Conservation (phyloP, 2,797 vertebrate genomes). For the Otolemur crassicaudatus region DNA sequence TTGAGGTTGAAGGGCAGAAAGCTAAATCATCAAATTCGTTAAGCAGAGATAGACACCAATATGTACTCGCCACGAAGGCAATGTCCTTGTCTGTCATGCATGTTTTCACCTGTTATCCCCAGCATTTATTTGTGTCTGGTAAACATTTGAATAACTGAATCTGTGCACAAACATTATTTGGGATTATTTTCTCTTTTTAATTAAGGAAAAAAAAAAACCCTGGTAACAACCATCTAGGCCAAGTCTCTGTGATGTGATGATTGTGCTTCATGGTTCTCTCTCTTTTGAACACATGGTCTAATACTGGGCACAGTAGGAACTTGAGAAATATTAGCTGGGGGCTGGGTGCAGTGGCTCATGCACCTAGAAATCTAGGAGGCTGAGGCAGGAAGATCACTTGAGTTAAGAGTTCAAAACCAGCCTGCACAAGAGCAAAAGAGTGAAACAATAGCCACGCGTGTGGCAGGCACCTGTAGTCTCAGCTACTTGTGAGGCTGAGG, state of each 20-base stretch:
- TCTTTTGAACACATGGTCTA: not conserved
- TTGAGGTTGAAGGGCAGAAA: not conserved
- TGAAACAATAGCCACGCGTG: no score
- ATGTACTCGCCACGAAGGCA: not conserved
- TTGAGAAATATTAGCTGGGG: not conserved
- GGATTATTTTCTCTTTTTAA: not conserved
- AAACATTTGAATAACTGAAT: constrained; percentile 16
- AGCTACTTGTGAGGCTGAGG: no score
- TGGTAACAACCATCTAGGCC: not conserved
- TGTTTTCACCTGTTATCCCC: not conserved
- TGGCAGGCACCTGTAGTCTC: no score
- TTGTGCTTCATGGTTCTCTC: not conserved
- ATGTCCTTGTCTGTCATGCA: not conserved
- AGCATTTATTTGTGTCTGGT: constrained; percentile 1
- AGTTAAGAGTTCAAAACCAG: no score
- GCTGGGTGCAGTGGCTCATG: no score
- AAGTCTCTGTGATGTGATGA: not conserved
- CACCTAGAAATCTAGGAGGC: no score
- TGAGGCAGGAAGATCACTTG: no score
- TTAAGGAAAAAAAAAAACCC: not conserved
- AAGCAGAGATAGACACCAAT: not conserved
- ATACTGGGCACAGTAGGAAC: not conserved
- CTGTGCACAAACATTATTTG: not conserved
- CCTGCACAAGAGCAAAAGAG: no score
- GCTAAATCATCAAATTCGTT: not conserved